A percentile compares a stretch with the other conserved stretches of the same genome.
These are phyloP conservation scores for Paguma larvata DNA, from an alignment of 2,797 vertebrate species.

Conservation along the genomic window DNA sequence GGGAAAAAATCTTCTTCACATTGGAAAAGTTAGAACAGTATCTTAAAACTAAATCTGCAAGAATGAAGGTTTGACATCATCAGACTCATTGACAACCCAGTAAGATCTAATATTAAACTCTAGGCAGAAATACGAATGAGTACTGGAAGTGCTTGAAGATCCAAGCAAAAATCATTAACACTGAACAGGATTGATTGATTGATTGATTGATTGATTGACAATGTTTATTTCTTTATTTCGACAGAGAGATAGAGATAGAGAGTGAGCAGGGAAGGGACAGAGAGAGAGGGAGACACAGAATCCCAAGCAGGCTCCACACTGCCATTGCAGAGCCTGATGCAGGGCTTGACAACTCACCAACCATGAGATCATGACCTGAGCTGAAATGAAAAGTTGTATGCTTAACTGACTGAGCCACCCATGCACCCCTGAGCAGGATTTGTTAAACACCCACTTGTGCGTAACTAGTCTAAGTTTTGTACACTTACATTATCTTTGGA, in stretches of 20 bases:
- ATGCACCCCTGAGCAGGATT: not conserved
- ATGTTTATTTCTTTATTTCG: no score
- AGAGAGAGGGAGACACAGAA: no score
- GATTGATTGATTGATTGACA: no score
- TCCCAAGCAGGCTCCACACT: no score
- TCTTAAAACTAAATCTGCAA: conserved; percentile 10
- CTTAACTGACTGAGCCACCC: no score
- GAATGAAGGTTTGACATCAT: not conserved
- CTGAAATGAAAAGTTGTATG: no score
- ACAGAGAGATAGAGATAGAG: no score
- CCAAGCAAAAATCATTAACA: not conserved
- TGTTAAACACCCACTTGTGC: not conserved
- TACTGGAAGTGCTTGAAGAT: not conserved
- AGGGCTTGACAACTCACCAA: no score
- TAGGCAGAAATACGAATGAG: not conserved
- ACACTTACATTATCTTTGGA: not conserved
- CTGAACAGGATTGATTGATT: not conserved
- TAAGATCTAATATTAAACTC: not conserved
- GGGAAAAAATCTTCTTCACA: not conserved
- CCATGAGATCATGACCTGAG: no score
- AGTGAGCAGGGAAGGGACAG: no score
- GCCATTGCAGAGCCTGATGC: no score
- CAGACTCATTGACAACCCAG: not conserved
- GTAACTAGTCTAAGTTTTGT: not conserved
- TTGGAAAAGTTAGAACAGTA: not conserved